A percentile compares a stretch with the other conserved stretches of the same genome.
phyloP scores from a whole-genome alignment of 1,140 invertebrate genomes.

The Zaprionus gabonicus region DNA sequence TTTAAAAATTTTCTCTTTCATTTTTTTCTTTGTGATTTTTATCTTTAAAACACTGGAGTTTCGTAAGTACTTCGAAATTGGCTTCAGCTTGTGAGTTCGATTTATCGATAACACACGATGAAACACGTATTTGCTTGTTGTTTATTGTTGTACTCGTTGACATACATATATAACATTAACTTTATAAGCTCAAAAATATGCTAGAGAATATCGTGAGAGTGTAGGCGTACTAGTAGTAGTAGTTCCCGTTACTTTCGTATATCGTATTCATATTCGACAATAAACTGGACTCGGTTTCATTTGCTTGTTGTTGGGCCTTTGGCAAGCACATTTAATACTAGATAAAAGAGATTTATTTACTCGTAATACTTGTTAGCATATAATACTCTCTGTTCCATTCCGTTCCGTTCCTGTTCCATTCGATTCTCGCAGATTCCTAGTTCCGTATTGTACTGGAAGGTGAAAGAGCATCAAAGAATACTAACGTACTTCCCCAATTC shows the following conservation, averaged over 20 bases:
- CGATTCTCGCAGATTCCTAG: neutral
- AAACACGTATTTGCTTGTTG: constrained; percentile 11
- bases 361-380: constrained; percentile 3
- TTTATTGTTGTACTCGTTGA: neutral
- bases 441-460: constrained; percentile 10
- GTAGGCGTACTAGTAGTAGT: neutral
- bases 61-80: neutral
- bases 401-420: neutral
- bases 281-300: neutral
- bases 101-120: constrained; percentile 8
- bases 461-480: constrained; percentile 7
- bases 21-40: neutral
- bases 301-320: neutral
- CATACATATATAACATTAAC: neutral
- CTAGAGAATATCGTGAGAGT: neutral
- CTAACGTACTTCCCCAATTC: neutral
- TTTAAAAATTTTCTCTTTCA: neutral
- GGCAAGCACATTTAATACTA: constrained; percentile 1
- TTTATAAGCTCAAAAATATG: constrained; percentile 13
- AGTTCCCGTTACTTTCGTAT: neutral
- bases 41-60: neutral
- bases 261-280: neutral
- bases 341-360: constrained; percentile 4
- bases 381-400: neutral
- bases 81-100: neutral